A percentile compares a stretch with the other conserved stretches of the same genome.
These are phyloP conservation scores for Synergus gifuensis DNA, from an alignment of 2,888 invertebrate genomes.

Conservation along the genomic window DNA sequence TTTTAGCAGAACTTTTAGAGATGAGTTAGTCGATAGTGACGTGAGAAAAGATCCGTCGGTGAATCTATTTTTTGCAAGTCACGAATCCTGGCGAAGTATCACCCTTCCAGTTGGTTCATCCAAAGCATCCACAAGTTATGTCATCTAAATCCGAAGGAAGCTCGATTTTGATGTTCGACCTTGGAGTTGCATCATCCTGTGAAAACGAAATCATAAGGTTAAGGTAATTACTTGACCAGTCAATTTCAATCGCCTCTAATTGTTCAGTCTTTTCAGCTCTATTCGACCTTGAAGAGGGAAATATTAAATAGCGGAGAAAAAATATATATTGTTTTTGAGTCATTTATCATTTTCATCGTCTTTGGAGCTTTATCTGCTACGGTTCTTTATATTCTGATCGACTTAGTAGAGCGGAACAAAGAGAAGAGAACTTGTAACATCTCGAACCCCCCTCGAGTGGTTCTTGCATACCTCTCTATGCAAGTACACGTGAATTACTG, in stretches of 20 bases:
- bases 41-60: not conserved
- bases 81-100: not conserved
- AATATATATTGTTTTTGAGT: not conserved
- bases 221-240: too few species aligned
- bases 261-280: not conserved
- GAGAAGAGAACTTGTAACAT: slow-evolving; percentile 23
- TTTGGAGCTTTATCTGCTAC: not conserved
- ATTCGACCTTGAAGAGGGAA: not conserved
- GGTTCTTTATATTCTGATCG: slow-evolving; percentile 19
- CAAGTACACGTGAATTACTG: slow-evolving; percentile 31
- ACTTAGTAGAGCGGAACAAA: slow-evolving; percentile 24
- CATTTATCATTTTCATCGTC: not conserved
- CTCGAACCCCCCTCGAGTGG: slow-evolving; percentile 15
- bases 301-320: not conserved
- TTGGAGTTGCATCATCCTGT: too few species aligned
- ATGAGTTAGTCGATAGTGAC: not conserved
- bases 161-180: too few species aligned
- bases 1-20: too few species aligned
- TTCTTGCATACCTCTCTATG: slow-evolving; percentile 4
- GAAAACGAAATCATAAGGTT: too few species aligned
- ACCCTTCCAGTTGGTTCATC: not conserved
- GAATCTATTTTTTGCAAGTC: not conserved
- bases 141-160: too few species aligned
- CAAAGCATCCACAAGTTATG: too few species aligned
- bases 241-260: too few species aligned